Conservation (phyloP, 2,888 invertebrate genomes). For the Imbricaverruca yamaguchii region DNA sequence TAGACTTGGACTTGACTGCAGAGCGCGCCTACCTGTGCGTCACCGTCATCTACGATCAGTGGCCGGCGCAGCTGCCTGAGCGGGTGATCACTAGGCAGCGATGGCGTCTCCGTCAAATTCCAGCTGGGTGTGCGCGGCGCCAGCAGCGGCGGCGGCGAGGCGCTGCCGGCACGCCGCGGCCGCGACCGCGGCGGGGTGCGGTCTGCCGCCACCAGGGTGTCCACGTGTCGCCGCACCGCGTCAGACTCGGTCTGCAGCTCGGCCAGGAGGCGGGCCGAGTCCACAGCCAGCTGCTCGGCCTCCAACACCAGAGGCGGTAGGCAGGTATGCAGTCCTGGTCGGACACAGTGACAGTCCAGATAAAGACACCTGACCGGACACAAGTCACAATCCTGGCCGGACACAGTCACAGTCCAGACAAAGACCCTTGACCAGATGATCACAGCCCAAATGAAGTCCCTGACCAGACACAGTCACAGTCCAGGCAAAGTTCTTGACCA, state of each 20-base stretch:
- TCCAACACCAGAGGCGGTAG: neutral
- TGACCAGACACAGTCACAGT: too few relatives aligned
- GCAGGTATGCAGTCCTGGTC: neutral
- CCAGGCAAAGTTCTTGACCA: neutral
- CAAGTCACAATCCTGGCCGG: too few relatives aligned
- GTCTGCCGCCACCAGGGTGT: neutral
- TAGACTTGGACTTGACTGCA: too few relatives aligned
- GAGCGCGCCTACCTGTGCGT: too few relatives aligned
- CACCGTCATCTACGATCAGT: neutral
- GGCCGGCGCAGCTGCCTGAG: neutral
- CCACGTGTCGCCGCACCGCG: neutral
- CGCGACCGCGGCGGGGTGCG: neutral
- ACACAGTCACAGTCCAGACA: too few relatives aligned
- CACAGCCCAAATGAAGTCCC: too few relatives aligned
- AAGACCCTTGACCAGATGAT: too few relatives aligned
- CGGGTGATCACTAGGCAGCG: neutral
- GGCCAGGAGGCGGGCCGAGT: neutral
- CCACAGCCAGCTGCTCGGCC: neutral
- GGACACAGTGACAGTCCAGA: too few relatives aligned
- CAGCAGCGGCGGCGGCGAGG: conserved; percentile 11
- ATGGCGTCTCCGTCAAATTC: neutral
- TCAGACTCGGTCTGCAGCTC: neutral
- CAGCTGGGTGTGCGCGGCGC: conserved; percentile 13
- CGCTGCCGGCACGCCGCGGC: neutral
- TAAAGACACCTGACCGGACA: too few relatives aligned